Percentiles rank a stretch among this genome's conserved stretches.
Conservation (phyloP, 2,113 vertebrate genomes). For the Trachemys scripta region DNA sequence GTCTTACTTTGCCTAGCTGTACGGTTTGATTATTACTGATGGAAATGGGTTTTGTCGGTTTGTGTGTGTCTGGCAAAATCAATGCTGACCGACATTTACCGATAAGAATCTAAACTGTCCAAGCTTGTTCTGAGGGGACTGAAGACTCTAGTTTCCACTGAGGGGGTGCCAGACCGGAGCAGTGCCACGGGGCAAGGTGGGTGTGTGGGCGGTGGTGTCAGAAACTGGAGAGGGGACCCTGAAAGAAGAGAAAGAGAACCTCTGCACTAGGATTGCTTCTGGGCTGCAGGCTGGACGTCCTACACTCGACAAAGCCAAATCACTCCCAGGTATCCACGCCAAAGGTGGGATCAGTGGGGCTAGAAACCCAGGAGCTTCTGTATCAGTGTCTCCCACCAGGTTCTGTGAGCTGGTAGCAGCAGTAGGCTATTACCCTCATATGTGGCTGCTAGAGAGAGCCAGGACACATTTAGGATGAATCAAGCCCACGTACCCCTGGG, state of each 20-base stretch:
- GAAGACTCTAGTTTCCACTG: too few species aligned
- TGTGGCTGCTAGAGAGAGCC: neutral
- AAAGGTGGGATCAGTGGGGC: neutral
- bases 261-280: neutral
- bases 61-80: neutral
- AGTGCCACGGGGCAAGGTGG: neutral
- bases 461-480: neutral
- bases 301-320: neutral
- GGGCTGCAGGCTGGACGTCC: neutral
- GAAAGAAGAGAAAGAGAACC: neutral
- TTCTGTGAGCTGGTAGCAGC: neutral
- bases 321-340: neutral
- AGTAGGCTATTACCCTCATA: neutral
- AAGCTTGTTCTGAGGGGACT: neutral
- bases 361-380: neutral
- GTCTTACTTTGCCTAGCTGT: neutral
- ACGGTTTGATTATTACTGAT: neutral
- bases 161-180: too few species aligned
- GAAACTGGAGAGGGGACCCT: neutral
- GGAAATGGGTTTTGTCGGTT: neutral
- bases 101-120: neutral
- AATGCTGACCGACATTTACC: neutral
- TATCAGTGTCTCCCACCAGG: neutral
- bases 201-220: neutral
- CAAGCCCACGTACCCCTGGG: neutral